Base-by-base conservation (phyloP, 35 echinoderm and acorn worm genomes). In the Heliocidaris tuberculata region DNA sequence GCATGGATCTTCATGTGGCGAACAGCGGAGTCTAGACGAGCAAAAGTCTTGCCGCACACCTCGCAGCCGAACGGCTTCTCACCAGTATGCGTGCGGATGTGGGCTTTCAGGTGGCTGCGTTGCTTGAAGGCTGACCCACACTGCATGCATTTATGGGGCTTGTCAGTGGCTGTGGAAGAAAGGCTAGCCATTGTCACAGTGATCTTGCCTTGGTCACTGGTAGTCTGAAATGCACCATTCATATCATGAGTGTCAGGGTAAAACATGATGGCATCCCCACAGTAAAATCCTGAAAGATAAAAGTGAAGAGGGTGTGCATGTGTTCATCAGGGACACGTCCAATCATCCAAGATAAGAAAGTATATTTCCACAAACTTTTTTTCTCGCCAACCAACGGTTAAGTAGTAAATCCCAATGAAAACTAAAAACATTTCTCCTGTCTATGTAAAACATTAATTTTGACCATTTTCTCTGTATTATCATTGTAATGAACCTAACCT, bases 1-100 rank as follows among this genome's bases (percentile, higher is more conserved):
- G 87, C 87, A 32, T 89, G 87, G 87, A 89, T 42, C 87, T 89
- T 89, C 87, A 89, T 89, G 32, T 89, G 87, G 29, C 87, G 87
- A 6, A 89, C 87, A 9, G 87, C 87, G 0, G 87, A 89, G 47
- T 89, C 87, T 19, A 89, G 87, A 48, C 87, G 87, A 48, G 87
- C 87, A 13, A 89, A 89, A 3, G 87, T 89, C 87, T 89, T 89
- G 87, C 87, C 87, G 30, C 87, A 89, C 31, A 89, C 87, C 47
- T 89, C 87, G 24, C 87, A 89, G 31, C 87, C 87, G 32, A 89
- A 89, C 31, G 87, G 87, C 31, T 89, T 89, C 87, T 89, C 87
- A 0, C 87, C 87, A 17, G 87, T 89, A 27, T 89, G 87, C 29
- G 87, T 89, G 31, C 87, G 31, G 87, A 89, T 89, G 32, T 89